Conservation (phyloP, 2,888 invertebrate species). For the Tipula vernalis region DNA sequence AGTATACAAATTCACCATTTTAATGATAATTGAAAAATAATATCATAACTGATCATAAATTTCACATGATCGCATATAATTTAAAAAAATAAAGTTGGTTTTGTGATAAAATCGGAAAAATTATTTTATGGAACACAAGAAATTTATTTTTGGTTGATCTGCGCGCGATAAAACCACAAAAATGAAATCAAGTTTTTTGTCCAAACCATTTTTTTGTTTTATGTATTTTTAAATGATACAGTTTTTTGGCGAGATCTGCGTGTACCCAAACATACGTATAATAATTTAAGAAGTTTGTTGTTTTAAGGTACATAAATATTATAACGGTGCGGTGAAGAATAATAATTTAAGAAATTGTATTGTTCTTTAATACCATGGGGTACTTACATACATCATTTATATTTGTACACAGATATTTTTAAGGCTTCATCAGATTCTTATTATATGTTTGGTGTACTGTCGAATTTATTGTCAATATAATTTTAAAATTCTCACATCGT, state of each 20-base stretch:
- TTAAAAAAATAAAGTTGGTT: neutral
- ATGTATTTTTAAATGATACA: neutral
- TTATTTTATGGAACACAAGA: neutral
- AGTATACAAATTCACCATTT: neutral
- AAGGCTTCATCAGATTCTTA: too few relatives aligned
- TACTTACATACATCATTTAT: neutral
- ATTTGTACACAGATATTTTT: neutral
- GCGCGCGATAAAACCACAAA: neutral
- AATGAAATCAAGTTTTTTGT: neutral
- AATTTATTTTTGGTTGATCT: neutral
- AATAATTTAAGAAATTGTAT: neutral
- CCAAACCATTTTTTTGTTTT: neutral
- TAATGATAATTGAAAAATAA: neutral
- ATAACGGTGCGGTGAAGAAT: neutral
- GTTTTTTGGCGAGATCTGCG: neutral
- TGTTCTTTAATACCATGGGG: neutral
- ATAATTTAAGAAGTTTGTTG: neutral
- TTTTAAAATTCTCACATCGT: neutral
- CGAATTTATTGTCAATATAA: neutral
- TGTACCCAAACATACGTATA: neutral
- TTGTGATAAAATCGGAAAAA: neutral
- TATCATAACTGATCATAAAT: conserved; percentile 4
- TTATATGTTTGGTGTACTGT: neutral
- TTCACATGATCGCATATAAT: neutral
- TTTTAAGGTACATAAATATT: neutral